Evolutionary conservation across 2,888 invertebrate species (phyloP), one percentile per base, ranked within the genome.

Genomic region (Philonicus albiceps): DNA sequence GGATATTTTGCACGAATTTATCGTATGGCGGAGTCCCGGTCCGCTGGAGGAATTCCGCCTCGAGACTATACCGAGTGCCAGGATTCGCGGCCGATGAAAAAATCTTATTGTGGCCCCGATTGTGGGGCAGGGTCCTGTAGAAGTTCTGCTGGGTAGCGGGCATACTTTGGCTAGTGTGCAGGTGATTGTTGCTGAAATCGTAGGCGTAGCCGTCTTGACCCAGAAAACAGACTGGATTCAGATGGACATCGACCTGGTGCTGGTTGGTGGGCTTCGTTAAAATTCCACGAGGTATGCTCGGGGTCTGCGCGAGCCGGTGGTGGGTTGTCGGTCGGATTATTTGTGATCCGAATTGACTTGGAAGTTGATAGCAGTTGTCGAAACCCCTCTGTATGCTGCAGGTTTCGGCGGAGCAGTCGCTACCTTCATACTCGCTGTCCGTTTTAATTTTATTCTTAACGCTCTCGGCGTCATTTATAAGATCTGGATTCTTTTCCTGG

Each of bases 101-200:
- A n/a, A 86, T 49, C 72, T 88, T 87, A 88, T 95, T 94, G 76
- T 92, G 92, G 22, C 94, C 93, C 86, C 96, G 93, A 90, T 96
- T 96, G 90, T 96, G 95, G 3, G 96, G 97, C 89, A 97, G 92
- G 7, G 97, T 97, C 90, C 96, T 95, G 90, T 96, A 96, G 91
- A 95, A 95, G 89, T 93, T 93, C 84, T 91, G 91, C 55, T 91
- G 91, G 64, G 84, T 87, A 74, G 88, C 88, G 83, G 89, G 89
- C n/a, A 89, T 87, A n/a, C 88, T 87, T 76, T 88, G 88, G 40
- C 88, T 88, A 87, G 91, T 91, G 86, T 90, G 91, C 87, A 90
- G 88, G 89, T 92, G 93, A 87, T 91, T 91, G 88, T 91, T 92
- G 88, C 91, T 91, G 53, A 91, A 91, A 88, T 92, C 92, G 64